A percentile compares a stretch with the other conserved stretches of the same genome.
phyloP scores from a whole-genome alignment of 1,140 invertebrate genomes.

The Anastrepha obliqua region DNA sequence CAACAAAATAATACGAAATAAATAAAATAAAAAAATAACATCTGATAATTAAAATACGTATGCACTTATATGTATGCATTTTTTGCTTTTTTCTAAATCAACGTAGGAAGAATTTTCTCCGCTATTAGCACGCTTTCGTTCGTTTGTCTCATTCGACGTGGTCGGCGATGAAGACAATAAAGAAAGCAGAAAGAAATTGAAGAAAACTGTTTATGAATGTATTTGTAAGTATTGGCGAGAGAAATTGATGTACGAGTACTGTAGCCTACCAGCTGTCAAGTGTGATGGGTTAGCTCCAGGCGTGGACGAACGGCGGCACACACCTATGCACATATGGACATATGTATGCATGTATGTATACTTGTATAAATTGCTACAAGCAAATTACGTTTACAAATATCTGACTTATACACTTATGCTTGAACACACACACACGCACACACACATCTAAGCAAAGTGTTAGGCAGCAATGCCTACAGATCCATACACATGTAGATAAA shows the following conservation, averaged over 20 bases:
- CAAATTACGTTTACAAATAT: too few relatives aligned
- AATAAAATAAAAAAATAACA: constrained; percentile 19
- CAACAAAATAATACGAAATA: constrained; percentile 18
- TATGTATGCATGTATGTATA: background rate
- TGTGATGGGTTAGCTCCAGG: background rate
- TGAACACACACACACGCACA: background rate
- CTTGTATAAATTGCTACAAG: background rate
- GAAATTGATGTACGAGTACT: background rate
- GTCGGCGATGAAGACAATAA: background rate
- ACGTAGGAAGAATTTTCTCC: constrained; percentile 1
- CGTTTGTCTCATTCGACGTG: background rate
- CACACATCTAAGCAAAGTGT: background rate
- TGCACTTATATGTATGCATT: background rate
- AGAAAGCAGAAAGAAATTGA: constrained; percentile 14
- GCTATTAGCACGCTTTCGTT: background rate
- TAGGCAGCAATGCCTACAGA: constrained; percentile 14
- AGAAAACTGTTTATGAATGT: background rate
- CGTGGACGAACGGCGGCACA: constrained; percentile 5
- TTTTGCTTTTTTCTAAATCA: background rate
- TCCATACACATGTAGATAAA: background rate
- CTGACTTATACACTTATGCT: too few relatives aligned
- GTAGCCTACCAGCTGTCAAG: constrained; percentile 17
- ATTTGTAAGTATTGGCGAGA: background rate
- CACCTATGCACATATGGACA: background rate
- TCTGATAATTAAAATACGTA: background rate